Evolutionary conservation across 2,888 invertebrate genomes (phyloP).

Genomic region (Pachliopta kotzebuea): DNA sequence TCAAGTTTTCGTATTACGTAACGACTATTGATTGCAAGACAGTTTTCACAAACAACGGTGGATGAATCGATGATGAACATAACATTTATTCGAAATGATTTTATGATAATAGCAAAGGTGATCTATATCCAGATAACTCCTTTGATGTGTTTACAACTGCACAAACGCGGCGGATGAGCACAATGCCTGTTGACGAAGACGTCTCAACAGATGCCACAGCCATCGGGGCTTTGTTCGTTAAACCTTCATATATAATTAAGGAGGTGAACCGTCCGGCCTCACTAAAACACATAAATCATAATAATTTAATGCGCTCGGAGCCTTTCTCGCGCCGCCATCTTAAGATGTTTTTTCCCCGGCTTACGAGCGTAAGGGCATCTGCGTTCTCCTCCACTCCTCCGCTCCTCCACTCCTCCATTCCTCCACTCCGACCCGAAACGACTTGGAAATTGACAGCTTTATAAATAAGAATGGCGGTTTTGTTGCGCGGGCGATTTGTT

Average conservation of each 20-base stretch:
- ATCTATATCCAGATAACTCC: background rate
- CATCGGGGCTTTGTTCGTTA: conserved; percentile 64
- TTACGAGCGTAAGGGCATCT: conserved; percentile 62
- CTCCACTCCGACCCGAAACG: conserved; percentile 57
- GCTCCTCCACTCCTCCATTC: conserved; percentile 19
- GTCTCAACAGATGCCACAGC: conserved; percentile 36
- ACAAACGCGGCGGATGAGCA: conserved; percentile 1
- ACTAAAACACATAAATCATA: conserved; percentile 78
- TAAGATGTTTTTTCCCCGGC: conserved; percentile 50
- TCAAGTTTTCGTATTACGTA: too few species aligned
- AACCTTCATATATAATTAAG: conserved; percentile 72
- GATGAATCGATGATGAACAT: background rate
- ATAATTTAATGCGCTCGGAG: conserved; percentile 71
- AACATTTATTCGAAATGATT: background rate
- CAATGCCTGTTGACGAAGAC: conserved; percentile 18
- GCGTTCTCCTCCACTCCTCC: conserved; percentile 58
- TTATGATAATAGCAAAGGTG: background rate
- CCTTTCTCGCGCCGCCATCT: conserved; percentile 57
- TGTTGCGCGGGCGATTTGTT: conserved; percentile 44
- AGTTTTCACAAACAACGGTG: too few species aligned
- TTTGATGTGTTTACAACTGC: conserved; percentile 2
- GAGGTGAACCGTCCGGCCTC: conserved; percentile 54
- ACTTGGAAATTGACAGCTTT: conserved; percentile 69
- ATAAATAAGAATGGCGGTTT: conserved; percentile 54
- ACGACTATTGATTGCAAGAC: too few species aligned